A percentile compares a stretch with the other conserved stretches of the same genome.
Conservation (phyloP, 2,888 invertebrate genomes). For the Periphyllus acericola region DNA sequence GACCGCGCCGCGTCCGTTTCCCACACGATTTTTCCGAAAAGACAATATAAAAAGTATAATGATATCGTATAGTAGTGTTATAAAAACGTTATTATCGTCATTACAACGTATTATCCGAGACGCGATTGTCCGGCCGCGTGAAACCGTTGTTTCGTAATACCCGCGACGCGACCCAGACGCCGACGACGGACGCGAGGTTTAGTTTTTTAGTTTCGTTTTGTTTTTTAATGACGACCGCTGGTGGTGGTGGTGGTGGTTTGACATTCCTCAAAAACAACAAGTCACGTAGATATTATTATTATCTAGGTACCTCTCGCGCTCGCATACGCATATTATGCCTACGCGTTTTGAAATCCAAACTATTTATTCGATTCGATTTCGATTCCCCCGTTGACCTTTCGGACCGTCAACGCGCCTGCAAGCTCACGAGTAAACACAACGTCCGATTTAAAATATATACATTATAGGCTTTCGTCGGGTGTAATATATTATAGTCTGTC, state of each 20-base stretch:
- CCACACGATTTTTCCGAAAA: slow-evolving; percentile 55
- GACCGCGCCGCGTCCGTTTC: slow-evolving; percentile 7
- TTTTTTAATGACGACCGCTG: slow-evolving; percentile 17
- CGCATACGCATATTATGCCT: background rate
- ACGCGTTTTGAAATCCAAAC: slow-evolving; percentile 36
- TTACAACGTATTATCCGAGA: slow-evolving; percentile 44
- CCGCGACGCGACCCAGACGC: background rate
- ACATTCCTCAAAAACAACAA: slow-evolving; percentile 53
- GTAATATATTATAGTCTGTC: background rate
- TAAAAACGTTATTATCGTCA: slow-evolving; percentile 17
- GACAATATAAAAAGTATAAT: slow-evolving; percentile 45
- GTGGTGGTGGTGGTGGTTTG: background rate
- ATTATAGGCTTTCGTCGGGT: background rate
- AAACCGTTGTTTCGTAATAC: slow-evolving; percentile 33
- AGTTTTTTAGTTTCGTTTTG: slow-evolving; percentile 13
- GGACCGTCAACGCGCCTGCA: background rate
- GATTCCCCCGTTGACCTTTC: slow-evolving; percentile 41
- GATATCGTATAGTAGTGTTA: background rate
- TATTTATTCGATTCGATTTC: slow-evolving; percentile 1
- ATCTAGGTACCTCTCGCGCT: background rate
- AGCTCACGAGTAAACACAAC: background rate
- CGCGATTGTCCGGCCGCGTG: slow-evolving; percentile 57
- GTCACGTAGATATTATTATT: slow-evolving; percentile 21
- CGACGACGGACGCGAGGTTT: slow-evolving; percentile 41
- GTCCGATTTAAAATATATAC: background rate